Conservation (phyloP, 2,888 invertebrate genomes). For the Caenorhabditis sp. region DNA sequence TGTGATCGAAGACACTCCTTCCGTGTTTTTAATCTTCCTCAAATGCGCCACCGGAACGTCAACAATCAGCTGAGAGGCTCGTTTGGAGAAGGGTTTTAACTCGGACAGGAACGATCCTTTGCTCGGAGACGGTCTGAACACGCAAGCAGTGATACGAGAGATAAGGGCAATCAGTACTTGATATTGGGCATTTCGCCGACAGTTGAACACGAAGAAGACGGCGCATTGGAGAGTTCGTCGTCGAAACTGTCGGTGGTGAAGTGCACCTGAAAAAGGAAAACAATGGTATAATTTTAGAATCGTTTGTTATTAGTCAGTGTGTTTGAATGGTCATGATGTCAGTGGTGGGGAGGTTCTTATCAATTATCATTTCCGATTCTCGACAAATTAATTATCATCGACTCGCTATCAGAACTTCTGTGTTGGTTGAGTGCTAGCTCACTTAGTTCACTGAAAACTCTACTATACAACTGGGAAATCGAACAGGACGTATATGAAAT, state of each 20-base stretch:
- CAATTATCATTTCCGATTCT: slow-evolving; percentile 44
- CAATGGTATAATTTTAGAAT: slow-evolving; percentile 9
- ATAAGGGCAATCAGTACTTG: slow-evolving; percentile 18
- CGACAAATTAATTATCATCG: too few species aligned
- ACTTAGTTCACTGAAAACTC: neutral
- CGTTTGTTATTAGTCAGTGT: slow-evolving; percentile 9
- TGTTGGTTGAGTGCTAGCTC: neutral
- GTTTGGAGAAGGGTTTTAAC: slow-evolving; percentile 65
- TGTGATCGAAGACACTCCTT: slow-evolving; percentile 75
- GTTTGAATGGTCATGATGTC: slow-evolving; percentile 13
- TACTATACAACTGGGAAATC: slow-evolving; percentile 3
- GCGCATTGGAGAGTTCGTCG: slow-evolving; percentile 54
- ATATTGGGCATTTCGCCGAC: slow-evolving; percentile 49
- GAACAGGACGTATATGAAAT: too few species aligned
- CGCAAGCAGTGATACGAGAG: neutral
- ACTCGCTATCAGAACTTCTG: neutral
- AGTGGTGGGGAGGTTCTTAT: slow-evolving; percentile 22
- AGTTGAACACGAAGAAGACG: slow-evolving; percentile 51
- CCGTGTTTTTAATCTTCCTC: slow-evolving; percentile 75
- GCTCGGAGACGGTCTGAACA: slow-evolving; percentile 57
- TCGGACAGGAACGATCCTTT: slow-evolving; percentile 64
- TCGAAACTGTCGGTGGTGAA: slow-evolving; percentile 52
- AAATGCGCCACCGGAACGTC: slow-evolving; percentile 78
- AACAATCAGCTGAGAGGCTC: slow-evolving; percentile 76
- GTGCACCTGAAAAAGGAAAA: slow-evolving; percentile 43